A percentile compares a stretch with the other conserved stretches of the same genome.
Evolutionary conservation across 2,113 vertebrate species (phyloP).

Genomic region (Phyllostomus discolor): DNA sequence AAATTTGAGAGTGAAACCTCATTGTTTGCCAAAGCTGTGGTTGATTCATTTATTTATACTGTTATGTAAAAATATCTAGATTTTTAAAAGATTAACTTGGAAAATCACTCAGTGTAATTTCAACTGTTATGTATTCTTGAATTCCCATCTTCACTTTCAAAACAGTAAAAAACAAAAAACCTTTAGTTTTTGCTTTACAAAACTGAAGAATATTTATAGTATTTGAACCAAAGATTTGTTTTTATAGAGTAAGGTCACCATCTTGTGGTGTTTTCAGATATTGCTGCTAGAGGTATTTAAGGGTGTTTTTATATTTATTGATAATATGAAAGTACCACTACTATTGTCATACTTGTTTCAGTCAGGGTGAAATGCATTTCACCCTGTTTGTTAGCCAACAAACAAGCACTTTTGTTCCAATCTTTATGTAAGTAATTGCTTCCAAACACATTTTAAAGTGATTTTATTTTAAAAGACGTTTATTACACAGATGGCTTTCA

Average conservation of each 20-base stretch:
- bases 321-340: neutral
- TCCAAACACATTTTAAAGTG: neutral
- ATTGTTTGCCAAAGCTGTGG: neutral
- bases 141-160: neutral
- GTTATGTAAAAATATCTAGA: neutral
- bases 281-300: slow-evolving; percentile 15
- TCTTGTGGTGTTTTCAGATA: slow-evolving; percentile 56
- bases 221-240: neutral
- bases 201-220: neutral
- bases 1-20: neutral
- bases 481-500: neutral
- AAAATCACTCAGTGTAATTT: neutral
- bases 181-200: neutral
- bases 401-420: neutral
- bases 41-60: neutral
- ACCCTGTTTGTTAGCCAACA: no score
- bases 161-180: neutral
- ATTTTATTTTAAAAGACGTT: neutral
- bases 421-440: neutral
- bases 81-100: neutral
- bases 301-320: neutral
- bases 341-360: neutral
- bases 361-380: neutral
- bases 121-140: neutral
- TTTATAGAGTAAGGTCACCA: slow-evolving; percentile 52